Evolutionary conservation across 2,888 invertebrate species (phyloP), one percentile per base, ranked within the genome.

Genomic region (Dynastes tityus): DNA sequence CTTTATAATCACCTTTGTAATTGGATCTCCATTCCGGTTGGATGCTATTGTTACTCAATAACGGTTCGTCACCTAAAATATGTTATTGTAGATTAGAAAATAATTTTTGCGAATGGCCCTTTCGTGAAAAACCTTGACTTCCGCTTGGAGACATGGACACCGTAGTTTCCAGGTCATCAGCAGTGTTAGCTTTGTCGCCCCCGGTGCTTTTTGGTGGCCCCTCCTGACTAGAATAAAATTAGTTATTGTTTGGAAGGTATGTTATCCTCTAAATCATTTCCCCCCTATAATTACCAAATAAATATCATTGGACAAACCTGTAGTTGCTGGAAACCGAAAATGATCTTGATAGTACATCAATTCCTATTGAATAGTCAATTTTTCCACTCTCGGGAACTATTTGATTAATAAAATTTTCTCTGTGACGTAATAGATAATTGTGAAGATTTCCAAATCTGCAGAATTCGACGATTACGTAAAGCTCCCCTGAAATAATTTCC

Each of bases 381-480:
- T 91, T 91, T 79, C 94, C 95, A 0, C 93, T 94, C 0, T 87
- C 86, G 0, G 91, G 90, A 85, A 93, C 92, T 2, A 97, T 92
- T 89, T 97, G 97, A 88, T 97, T 94, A 29, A 97, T 93, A 86
- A 96, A 98, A 80, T 93, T 92, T 49, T 93, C 92, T 29, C 97
- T 92, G 86, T 98, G 95, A 45, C 94, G 92, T 76, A 95, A 90
- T 82, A 98, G 89, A 87, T 96, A 98, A 87, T 96, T 95, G 84
- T 97, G 95, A 8, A 98, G 90, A 88, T 97, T 98, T 29, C 98
- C 98, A 88, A 93, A 97, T 81, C 94, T 94, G 87, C 98, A 98
- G 87, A 95, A 98, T 88, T 98, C 98, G 0, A 98, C 97, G 82
- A 98, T 96, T 0, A 98, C 97, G 85, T 95, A 91, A 27, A 98